Conservation (phyloP, 2,113 vertebrate genomes). For the Acrocephalus kingi region DNA sequence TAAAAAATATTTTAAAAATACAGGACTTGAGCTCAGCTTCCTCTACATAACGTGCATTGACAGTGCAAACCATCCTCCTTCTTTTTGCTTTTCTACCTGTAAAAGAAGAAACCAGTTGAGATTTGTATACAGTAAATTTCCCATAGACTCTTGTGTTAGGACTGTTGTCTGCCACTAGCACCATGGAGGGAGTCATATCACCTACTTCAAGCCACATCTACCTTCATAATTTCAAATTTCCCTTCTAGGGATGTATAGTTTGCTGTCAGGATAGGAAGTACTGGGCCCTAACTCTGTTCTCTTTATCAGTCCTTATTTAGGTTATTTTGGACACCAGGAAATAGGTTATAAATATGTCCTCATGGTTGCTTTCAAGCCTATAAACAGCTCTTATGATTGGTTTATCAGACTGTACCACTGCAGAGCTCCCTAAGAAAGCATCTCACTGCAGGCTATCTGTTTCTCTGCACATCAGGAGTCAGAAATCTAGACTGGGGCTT, state of each 20-base stretch:
- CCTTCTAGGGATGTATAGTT: background rate
- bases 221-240: background rate
- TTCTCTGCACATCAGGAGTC: background rate
- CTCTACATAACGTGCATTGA: constrained; percentile 77
- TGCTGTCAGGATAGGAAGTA: background rate
- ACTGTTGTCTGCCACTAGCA: background rate
- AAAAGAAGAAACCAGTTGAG: background rate
- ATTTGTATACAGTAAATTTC: background rate
- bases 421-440: background rate
- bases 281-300: background rate
- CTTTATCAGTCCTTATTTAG: background rate
- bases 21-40: background rate
- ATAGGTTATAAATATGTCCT: background rate
- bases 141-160: background rate
- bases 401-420: background rate
- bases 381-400: background rate
- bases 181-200: background rate
- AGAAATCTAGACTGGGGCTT: background rate
- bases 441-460: background rate
- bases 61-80: constrained; percentile 87
- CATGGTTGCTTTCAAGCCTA: background rate
- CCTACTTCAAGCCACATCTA: background rate
- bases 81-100: constrained; percentile 79
- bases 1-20: background rate
- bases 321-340: background rate